Base-by-base conservation (phyloP, 2,888 invertebrate species). In the Synanthedon andrenaeformis region DNA sequence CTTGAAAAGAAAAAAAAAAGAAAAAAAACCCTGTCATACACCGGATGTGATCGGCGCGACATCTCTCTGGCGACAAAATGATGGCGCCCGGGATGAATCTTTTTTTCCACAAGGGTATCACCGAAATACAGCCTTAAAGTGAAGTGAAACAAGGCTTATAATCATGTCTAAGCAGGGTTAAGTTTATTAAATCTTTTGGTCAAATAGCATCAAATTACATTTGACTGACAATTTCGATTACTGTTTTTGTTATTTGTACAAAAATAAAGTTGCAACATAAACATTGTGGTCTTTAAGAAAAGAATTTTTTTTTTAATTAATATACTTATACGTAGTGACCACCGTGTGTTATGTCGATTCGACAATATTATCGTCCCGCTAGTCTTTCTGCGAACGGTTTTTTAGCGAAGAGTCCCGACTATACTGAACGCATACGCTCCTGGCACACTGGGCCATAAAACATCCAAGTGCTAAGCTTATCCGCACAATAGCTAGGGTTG, bases 41-140 rank as follows among this genome's bases (percentile, higher is more conserved):
- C 83, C 85, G 85, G 85, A 84, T 82, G 78, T 82, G 72, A 76
- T 61, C 74, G 82, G 66, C 81, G 79, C 75, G 80, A 79, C 81
- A 74, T 62, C 66, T 66, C 72, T 67, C 62, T 70, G 82, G 82
- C 81, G 82, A 81, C 82, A 79, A 79, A 76, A 69, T 62, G 67
- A 70, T 80, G 84, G 84, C 85, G 85, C 83, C 85, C 75, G 63
- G 45, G 45, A 6, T 13, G 45, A 3, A 59, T 72, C 75, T 76
- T 74, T 74, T 23, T 66, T 66, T 56, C 55, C 53, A 13, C 52
- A 59, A 49, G 61, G 61, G 57, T 55, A 19, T 57, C 35, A 52
- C 14, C 4, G 23, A 42, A 49, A 49, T 1, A 12, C 6, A 19
- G 8, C 23, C 49, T 6, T 19, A 19, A 49, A 49, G 1, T 19